Conservation (phyloP, 2,113 vertebrate species). For the Hiodon tergisus region DNA sequence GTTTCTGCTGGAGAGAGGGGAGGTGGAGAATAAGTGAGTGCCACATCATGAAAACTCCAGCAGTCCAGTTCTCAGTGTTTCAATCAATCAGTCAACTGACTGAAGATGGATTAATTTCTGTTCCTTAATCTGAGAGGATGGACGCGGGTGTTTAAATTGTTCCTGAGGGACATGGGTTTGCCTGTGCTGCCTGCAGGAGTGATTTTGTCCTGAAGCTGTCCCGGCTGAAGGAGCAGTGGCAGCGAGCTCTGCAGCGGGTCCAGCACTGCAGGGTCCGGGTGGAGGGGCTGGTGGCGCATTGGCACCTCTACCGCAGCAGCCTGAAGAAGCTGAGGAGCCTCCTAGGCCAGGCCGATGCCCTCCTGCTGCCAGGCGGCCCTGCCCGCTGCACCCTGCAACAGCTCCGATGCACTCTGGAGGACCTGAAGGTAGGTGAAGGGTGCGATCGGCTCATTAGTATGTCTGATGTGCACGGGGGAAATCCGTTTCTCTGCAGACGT, state of each 20-base stretch:
- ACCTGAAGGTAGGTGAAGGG: slow-evolving; percentile 64
- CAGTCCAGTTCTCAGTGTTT: neutral
- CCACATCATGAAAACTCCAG: neutral
- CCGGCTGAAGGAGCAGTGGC: slow-evolving; percentile 75
- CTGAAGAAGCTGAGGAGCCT: slow-evolving; percentile 63
- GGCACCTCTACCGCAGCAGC: slow-evolving; percentile 68
- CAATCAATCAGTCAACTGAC: too few relatives aligned
- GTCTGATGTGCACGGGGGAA: neutral
- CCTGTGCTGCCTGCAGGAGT: slow-evolving; percentile 54
- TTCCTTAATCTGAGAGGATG: neutral
- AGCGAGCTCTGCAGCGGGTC: slow-evolving; percentile 57
- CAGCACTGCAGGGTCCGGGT: slow-evolving; percentile 69
- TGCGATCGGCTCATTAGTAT: neutral
- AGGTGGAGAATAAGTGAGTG: slow-evolving; percentile 75
- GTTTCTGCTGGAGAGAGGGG: slow-evolving; percentile 67
- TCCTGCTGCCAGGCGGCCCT: slow-evolving; percentile 60
- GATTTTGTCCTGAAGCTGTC: slow-evolving; percentile 78
- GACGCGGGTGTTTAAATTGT: neutral
- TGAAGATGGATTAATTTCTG: too few relatives aligned
- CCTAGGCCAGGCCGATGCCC: slow-evolving; percentile 53
- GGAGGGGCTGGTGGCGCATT: slow-evolving; percentile 62
- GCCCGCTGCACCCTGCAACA: slow-evolving; percentile 62
- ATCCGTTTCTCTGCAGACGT: neutral
- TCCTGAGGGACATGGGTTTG: neutral
- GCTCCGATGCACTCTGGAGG: slow-evolving; percentile 56